Percentiles rank a stretch among this genome's conserved stretches.
Conservation (phyloP, 2,113 vertebrate species). For the Eolophus roseicapilla region DNA sequence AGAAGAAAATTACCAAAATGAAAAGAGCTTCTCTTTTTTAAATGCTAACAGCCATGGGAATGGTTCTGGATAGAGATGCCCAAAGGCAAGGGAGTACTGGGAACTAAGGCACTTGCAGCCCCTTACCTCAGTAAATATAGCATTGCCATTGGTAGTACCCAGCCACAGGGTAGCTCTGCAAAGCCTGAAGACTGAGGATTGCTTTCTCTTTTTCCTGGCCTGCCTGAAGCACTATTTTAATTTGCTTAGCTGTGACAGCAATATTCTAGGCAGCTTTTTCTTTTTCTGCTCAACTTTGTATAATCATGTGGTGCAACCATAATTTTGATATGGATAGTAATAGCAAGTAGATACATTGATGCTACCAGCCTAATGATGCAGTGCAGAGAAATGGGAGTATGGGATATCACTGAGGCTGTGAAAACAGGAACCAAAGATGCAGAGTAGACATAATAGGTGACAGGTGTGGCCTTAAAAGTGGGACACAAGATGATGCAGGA, state of each 20-base stretch:
- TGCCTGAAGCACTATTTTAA: not conserved
- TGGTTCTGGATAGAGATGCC: not conserved
- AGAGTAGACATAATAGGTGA: not conserved
- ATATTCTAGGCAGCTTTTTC: not conserved
- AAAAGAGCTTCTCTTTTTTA: not conserved
- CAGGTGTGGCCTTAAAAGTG: too few relatives aligned
- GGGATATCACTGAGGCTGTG: not conserved
- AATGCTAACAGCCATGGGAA: not conserved
- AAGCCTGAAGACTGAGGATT: not conserved
- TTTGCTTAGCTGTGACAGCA: not conserved
- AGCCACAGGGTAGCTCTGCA: not conserved
- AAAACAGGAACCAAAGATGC: not conserved
- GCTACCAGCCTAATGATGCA: not conserved
- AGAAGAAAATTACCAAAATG: not conserved
- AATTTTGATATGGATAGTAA: not conserved
- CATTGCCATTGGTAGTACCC: too few relatives aligned
- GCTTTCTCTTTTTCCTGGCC: not conserved
- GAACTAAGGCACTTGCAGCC: not conserved
- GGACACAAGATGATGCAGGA: not conserved
- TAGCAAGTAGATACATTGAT: not conserved
- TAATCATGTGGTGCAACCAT: not conserved
- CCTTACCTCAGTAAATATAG: not conserved
- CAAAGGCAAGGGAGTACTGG: not conserved
- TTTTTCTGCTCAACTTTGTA: not conserved
- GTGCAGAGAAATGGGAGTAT: rapidly evolving